Evolutionary conservation across 1,140 invertebrate genomes (phyloP).

Genomic region (Bradynema listronoti): DNA sequence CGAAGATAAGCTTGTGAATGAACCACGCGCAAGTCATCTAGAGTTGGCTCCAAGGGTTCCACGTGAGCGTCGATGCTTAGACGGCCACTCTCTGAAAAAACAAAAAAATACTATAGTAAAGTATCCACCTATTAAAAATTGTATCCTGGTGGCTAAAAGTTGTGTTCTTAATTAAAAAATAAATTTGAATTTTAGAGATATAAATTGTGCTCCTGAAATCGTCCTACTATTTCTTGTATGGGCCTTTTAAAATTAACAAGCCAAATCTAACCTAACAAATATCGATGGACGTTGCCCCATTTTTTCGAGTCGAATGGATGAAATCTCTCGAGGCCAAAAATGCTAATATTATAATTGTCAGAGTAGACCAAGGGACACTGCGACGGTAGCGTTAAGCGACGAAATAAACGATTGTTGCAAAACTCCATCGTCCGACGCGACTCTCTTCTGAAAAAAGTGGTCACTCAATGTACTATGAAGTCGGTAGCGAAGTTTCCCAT

Average conservation of each 20-base stretch:
- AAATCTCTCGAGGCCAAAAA: constrained; percentile 72
- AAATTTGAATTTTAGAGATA: too few species aligned
- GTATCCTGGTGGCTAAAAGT: too few species aligned
- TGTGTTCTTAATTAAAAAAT: too few species aligned
- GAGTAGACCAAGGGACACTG: constrained; percentile 70
- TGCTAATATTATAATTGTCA: constrained; percentile 73
- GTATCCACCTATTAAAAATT: too few species aligned
- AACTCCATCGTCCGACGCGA: too few species aligned
- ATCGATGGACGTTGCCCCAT: constrained; percentile 69
- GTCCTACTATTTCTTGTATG: too few species aligned
- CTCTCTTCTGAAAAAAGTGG: too few species aligned
- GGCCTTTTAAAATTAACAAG: constrained; percentile 9
- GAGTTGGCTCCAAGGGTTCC: constrained; percentile 66
- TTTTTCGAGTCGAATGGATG: constrained; percentile 82
- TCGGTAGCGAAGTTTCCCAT: too few species aligned
- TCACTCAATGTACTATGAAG: too few species aligned
- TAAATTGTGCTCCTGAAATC: too few species aligned
- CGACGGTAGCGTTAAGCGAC: too few species aligned
- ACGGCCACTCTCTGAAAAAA: constrained; percentile 57
- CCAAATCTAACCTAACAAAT: constrained; percentile 63
- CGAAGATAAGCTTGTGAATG: constrained; percentile 70
- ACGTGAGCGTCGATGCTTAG: constrained; percentile 58
- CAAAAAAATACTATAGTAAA: constrained; percentile 16
- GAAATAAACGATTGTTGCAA: too few species aligned
- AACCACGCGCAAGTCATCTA: constrained; percentile 68